Conservation (phyloP, 1,140 invertebrate genomes). For the Dendroctonus valens region DNA sequence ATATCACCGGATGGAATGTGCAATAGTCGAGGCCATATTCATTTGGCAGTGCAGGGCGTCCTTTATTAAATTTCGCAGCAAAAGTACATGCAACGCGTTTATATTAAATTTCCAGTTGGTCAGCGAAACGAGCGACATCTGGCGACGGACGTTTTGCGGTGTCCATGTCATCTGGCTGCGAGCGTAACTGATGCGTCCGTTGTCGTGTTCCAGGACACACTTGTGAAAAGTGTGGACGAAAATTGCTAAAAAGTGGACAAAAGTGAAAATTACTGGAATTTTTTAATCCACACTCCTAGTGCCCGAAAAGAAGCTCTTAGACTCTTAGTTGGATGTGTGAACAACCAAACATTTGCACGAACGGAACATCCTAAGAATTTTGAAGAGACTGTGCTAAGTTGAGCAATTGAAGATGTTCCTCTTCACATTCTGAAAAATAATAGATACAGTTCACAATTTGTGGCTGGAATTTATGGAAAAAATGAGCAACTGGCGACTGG, state of each 20-base stretch:
- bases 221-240: slow-evolving; percentile 1
- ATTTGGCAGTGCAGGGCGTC: slow-evolving; percentile 1
- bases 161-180: slow-evolving; percentile 7
- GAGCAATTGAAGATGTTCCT: too few relatives aligned
- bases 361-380: too few relatives aligned
- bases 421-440: too few relatives aligned
- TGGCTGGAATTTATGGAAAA: too few relatives aligned
- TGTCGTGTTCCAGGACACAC: slow-evolving; percentile 4
- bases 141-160: slow-evolving; percentile 12
- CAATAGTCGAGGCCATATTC: slow-evolving; percentile 1
- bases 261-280: not conserved
- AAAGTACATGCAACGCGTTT: slow-evolving; percentile 13
- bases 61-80: slow-evolving; percentile 12
- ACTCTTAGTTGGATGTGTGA: too few relatives aligned
- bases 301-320: too few relatives aligned
- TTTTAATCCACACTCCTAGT: too few relatives aligned
- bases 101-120: slow-evolving; percentile 12
- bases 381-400: too few relatives aligned
- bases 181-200: slow-evolving; percentile 6
- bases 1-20: not conserved
- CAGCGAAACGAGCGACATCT: slow-evolving; percentile 8
- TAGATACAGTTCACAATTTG: too few relatives aligned
- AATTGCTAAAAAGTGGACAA: slow-evolving; percentile 2
- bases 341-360: too few relatives aligned
- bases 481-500: too few relatives aligned